Evolutionary conservation across 2,113 vertebrate genomes (phyloP), one percentile per base, ranked within the genome.

Genomic region (Cnemophilus loriae): DNA sequence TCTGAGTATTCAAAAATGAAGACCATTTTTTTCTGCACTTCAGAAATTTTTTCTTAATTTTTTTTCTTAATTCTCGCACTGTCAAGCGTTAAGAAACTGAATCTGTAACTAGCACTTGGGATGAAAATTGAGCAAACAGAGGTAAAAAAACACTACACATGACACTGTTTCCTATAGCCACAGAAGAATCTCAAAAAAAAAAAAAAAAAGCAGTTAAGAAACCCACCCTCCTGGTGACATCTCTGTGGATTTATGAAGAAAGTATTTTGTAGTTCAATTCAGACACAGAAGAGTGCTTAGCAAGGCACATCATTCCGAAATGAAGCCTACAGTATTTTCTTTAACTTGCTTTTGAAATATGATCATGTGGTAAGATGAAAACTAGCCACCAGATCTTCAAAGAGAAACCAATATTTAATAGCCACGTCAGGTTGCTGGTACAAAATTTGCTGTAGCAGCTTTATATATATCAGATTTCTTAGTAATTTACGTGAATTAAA

Each of bases 171-270:
- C 20, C 33, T 42, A 47, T 2, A 55, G 10, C 44, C 57, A 64
- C 8, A 70, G 21, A 3, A 79, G 59, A 11, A 52, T 15, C 22
- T 39, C 2, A 56, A 30, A 19, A 24, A 13, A n/a, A 16, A 39
- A 49, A 10, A 33, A 55, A 60, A 55, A 50, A 39, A 4, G 4
- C 4, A 33, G 23, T 42, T 57, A 32, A 33, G 79, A 42, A 2
- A 0, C 3, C 4, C 10, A n/a, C 2, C 3, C 10, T 56, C 17
- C 11, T 52, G 26, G 20, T 10, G 6, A 16, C 13, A 33, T 20
- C 13, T 60, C 50, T 47, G 8, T 16, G 37, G 10, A 16, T 42
- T 73, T 35, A 49, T 26, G 18, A 22, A 84, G 16, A 17, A 84
- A 81, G 27, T 26, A 64, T 11, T 59, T 39, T 21, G 6, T 39